Base-by-base conservation (phyloP, 2,113 vertebrate genomes). In the Oreochromis aureus region DNA sequence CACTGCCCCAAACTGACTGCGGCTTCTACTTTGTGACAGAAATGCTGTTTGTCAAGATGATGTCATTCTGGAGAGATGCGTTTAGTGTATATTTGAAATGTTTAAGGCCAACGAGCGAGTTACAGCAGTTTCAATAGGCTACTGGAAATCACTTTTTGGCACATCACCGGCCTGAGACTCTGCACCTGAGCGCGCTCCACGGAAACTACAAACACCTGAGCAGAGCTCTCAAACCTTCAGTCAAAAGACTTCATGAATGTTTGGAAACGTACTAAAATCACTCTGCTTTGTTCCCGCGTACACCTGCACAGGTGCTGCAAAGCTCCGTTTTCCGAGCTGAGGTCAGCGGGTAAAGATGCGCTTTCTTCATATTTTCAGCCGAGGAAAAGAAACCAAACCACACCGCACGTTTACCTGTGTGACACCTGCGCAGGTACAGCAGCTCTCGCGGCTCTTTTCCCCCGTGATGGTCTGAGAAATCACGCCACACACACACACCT, bases 351-450 rank as follows among this genome's bases (percentile, higher is more conserved):
- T 32, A 11, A 18, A n/a, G 5, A 19, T 51, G 18, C 11, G 24
- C 41, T 34, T 48, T 27, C 44, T 32, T 61, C 15, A 0, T 10
- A 61, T 6, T 11, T 34, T 63, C 30, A 19, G 10, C 30, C 1
- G 41, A 48, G 41, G 16, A 66, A 66, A 13, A 66, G 32, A 66
- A 66, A n/a, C 61, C 4, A 66, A n/a, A n/a, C 6, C 30, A 4
- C 30, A 11, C 59, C 18, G 6, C 10, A 7, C 18, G 19, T 39
- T 46, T 66, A 66, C 24, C 61, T 30, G 11, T 15, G 51, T 22
- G 32, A 16, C 53, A 84, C 36, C 19, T 48, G 61, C 3, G n/a
- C 61, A 83, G 44, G 32, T 71, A 71, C 66, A 66, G 15, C 27
- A 19, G 58, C 13, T 58, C 56, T 58, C 55, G 12, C 22, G 27